phyloP scores from a whole-genome alignment of 1,140 invertebrate genomes.

The Drosophila mauritiana region DNA sequence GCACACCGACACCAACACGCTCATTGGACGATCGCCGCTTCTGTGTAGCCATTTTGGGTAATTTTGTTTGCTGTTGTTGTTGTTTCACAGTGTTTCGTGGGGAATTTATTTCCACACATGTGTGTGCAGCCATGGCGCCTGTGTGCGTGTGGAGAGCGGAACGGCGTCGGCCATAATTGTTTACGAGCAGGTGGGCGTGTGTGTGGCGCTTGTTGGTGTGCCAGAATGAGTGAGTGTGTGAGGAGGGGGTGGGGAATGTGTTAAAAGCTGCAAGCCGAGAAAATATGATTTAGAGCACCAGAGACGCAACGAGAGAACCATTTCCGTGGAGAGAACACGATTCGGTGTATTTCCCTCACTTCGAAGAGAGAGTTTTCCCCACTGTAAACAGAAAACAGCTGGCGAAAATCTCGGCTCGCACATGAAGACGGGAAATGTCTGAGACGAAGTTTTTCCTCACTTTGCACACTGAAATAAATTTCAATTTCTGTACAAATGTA shows the following conservation, averaged over 20 bases:
- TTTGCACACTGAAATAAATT: background rate
- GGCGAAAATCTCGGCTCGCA: conserved; percentile 24
- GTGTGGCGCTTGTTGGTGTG: conserved; percentile 41
- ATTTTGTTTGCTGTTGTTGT: conserved; percentile 71
- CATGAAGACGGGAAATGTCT: conserved; percentile 12
- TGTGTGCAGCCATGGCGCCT: conserved; percentile 14
- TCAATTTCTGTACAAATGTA: background rate
- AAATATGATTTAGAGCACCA: conserved; percentile 42
- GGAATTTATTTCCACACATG: conserved; percentile 47
- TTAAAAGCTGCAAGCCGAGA: conserved; percentile 50
- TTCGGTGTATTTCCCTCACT: conserved; percentile 11
- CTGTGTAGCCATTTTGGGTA: conserved; percentile 76
- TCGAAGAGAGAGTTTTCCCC: conserved; percentile 9
- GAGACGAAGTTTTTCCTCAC: conserved; percentile 2
- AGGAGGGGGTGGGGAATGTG: conserved; percentile 12
- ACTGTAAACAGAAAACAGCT: conserved; percentile 77
- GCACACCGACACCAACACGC: conserved; percentile 38
- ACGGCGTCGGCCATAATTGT: conserved; percentile 80
- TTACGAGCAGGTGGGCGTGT: conserved; percentile 68
- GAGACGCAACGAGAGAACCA: conserved; percentile 15
- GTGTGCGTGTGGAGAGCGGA: conserved; percentile 56
- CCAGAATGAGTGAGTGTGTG: conserved; percentile 1
- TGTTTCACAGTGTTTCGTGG: conserved; percentile 47
- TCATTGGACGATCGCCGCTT: conserved; percentile 74
- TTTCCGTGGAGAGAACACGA: background rate